Evolutionary conservation across 2,888 invertebrate species (phyloP), one percentile per base, ranked within the genome.

Genomic region (Mesorhabditis spiculigera): DNA sequence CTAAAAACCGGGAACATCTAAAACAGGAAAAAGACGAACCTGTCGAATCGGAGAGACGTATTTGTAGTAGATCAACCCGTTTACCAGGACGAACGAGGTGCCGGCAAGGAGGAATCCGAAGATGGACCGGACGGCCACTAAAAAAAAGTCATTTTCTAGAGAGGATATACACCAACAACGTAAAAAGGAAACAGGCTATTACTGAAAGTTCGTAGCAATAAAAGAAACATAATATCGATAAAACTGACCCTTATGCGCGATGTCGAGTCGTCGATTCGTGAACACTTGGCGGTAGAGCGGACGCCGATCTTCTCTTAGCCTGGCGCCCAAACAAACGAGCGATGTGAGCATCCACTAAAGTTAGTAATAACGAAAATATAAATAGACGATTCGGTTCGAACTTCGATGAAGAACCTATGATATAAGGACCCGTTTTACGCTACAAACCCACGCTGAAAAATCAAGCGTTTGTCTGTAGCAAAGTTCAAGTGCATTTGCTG

Each of bases 271-370:
- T 42, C 81, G 75, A 68, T 85, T 84, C 5, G 84, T 84, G 74
- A 84, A 78, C 65, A 84, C 79, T 68, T 82, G 75, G 64, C 84
- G 71, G 70, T 84, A 84, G 43, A 84, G 78, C 16, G 84, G 84
- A 45, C 84, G 79, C 43, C 80, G 73, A 72, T 81, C 80, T 66
- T 77, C 77, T 67, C 80, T 72, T 5, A 43, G 13, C 62, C 16
- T 16, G 45, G 76, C 74, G 68, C 74, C 77, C 61, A 73, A 70
- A 13, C 68, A 70, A 41, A 73, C 65, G 28, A 71, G 73, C 70
- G 76, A 73, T 70, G 74, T 75, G 69, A 78, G 75, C 78, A 78
- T 78, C 62, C 69, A 77, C 64, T 28, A 28, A 28, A 28, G 28
- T 28, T 28, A 28, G 28, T 28, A 28, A 28, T 28, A 28, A 3